These are phyloP conservation scores for Cephus rjabovi DNA, from an alignment of 2,888 invertebrate species.

Conservation along the genomic window DNA sequence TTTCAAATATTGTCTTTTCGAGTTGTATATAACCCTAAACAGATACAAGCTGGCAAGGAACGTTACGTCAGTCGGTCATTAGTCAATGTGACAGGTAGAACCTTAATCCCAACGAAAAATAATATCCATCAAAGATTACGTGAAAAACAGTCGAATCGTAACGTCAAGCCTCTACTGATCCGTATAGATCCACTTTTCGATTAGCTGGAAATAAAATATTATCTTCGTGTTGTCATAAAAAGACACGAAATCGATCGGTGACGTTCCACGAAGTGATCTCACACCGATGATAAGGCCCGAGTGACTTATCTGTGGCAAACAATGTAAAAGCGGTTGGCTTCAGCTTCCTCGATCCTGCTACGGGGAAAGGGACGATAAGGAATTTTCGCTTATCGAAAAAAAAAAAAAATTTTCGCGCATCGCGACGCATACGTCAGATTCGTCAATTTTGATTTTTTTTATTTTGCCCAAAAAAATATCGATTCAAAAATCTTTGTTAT, in stretches of 20 bases:
- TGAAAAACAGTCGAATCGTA: not conserved
- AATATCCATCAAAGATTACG: not conserved
- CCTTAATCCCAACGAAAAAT: not conserved
- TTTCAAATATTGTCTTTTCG: not conserved
- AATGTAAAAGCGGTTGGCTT: not conserved
- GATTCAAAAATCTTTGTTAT: not conserved
- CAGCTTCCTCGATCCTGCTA: not conserved
- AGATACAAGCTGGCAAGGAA: not conserved
- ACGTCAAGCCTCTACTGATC: not conserved
- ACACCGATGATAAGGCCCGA: not conserved
- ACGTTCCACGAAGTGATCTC: slow-evolving; percentile 1
- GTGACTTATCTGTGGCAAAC: not conserved
- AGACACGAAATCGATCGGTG: not conserved
- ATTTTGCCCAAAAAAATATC: not conserved
- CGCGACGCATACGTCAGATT: not conserved
- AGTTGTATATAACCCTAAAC: not conserved
- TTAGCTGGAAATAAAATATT: not conserved
- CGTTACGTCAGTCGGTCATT: not conserved
- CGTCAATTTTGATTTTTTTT: not conserved
- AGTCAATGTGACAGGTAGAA: not conserved
- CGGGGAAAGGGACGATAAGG: not conserved
- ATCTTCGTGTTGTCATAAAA: not conserved
- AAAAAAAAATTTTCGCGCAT: not conserved
- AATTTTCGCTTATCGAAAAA: not conserved
- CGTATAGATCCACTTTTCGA: not conserved